These are phyloP conservation scores for Acrocephalus kingi DNA, from an alignment of 2,113 vertebrate species.

Conservation along the genomic window DNA sequence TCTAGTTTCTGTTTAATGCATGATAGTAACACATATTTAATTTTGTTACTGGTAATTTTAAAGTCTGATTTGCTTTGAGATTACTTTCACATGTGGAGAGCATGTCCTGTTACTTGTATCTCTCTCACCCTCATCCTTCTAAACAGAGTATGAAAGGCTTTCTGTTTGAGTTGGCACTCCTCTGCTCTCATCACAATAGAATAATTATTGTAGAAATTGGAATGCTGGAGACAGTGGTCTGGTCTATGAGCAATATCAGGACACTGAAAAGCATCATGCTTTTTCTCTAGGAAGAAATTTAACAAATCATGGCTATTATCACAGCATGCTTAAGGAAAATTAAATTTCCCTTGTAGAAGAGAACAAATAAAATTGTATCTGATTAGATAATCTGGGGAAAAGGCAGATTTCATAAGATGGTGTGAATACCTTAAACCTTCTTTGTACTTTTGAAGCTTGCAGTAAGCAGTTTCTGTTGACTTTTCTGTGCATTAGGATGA, in stretches of 20 bases:
- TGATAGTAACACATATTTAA: neutral
- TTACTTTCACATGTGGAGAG: neutral
- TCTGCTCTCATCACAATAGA: neutral
- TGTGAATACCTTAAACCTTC: neutral
- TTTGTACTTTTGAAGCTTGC: neutral
- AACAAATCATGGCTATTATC: neutral
- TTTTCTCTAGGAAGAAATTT: neutral
- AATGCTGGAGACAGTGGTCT: neutral
- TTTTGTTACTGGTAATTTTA: neutral
- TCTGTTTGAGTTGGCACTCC: neutral
- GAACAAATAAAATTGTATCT: neutral
- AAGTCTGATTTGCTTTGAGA: neutral
- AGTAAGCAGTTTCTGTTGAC: neutral
- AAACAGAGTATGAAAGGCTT: neutral
- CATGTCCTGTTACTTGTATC: neutral
- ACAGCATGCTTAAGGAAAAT: neutral
- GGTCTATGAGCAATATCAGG: neutral
- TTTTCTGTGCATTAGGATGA: neutral
- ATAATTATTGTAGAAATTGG: neutral
- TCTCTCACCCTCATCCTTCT: neutral
- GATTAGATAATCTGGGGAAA: neutral
- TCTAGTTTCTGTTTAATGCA: neutral
- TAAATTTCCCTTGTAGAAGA: neutral
- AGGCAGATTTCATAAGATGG: neutral
- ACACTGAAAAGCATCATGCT: neutral